Evolutionary conservation across 1,140 invertebrate genomes (phyloP).

Genomic region (Watersipora subatra): DNA sequence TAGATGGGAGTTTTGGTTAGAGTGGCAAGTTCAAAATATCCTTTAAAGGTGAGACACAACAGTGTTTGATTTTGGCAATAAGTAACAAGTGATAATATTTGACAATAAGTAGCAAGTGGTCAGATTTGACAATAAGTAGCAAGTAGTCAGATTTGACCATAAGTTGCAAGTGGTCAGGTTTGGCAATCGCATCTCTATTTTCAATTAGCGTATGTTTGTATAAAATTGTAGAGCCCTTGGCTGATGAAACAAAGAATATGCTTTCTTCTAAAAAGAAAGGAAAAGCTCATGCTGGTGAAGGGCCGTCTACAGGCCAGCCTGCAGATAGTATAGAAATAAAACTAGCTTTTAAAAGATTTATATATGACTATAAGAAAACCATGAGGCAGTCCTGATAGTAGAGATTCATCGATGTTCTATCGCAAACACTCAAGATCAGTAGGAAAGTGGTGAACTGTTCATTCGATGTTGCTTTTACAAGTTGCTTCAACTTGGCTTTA

Average conservation of each 20-base stretch:
- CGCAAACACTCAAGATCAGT: too few species aligned
- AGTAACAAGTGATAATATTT: neutral
- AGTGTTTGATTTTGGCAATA: neutral
- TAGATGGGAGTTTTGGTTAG: conserved; percentile 58
- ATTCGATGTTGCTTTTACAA: too few species aligned
- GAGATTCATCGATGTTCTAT: too few species aligned
- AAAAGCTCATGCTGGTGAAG: conserved; percentile 20
- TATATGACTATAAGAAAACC: conserved; percentile 48
- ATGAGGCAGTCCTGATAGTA: conserved; percentile 43
- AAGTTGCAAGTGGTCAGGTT: neutral
- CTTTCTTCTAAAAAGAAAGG: conserved; percentile 25
- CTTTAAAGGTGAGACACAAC: conserved; percentile 36
- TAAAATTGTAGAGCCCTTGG: conserved; percentile 20
- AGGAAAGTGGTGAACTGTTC: too few species aligned
- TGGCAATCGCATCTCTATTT: conserved; percentile 4
- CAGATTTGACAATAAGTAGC: neutral
- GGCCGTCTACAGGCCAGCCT: conserved; percentile 9
- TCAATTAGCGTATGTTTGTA: conserved; percentile 27
- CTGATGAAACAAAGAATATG: conserved; percentile 21
- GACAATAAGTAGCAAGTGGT: neutral
- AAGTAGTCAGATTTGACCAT: neutral
- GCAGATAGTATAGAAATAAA: conserved; percentile 34
- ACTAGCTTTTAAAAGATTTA: conserved; percentile 47
- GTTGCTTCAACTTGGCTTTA: too few species aligned
- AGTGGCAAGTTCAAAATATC: conserved; percentile 57